Conservation (phyloP, 2,888 invertebrate genomes). For the Rhopalosiphum nymphaeae region DNA sequence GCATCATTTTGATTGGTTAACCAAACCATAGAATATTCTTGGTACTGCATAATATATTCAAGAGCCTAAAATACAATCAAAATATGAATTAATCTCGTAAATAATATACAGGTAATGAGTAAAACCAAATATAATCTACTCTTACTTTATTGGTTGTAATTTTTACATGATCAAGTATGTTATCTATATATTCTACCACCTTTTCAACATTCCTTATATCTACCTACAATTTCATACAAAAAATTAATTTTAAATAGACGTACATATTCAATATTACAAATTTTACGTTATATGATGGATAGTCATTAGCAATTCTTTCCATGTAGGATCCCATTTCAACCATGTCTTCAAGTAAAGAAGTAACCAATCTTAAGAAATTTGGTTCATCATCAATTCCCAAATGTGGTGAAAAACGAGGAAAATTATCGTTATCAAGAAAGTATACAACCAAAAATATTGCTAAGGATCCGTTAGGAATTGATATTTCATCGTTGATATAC, state of each 20-base stretch:
- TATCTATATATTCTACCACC: background rate
- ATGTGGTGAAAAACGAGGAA: constrained; percentile 29
- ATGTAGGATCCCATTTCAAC: constrained; percentile 18
- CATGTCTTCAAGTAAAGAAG: constrained; percentile 68
- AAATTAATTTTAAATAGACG: background rate
- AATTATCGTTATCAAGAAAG: background rate
- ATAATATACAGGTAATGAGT: background rate
- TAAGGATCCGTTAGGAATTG: background rate
- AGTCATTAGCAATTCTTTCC: constrained; percentile 24
- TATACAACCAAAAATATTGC: constrained; percentile 41
- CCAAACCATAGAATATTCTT: constrained; percentile 52
- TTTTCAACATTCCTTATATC: constrained; percentile 28
- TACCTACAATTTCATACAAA: background rate
- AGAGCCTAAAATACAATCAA: constrained; percentile 40
- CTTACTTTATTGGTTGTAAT: constrained; percentile 35
- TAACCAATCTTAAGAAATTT: constrained; percentile 30
- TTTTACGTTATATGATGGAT: constrained; percentile 48
- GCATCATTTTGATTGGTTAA: constrained; percentile 18
- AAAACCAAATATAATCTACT: background rate
- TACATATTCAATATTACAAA: background rate
- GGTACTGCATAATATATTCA: constrained; percentile 37
- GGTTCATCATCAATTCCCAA: constrained; percentile 32
- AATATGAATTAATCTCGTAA: background rate
- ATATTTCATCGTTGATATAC: constrained; percentile 34
- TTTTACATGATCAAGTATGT: constrained; percentile 19